Evolutionary conservation across 2,888 invertebrate genomes (phyloP), one percentile per base, ranked within the genome.

Genomic region (Eristalinus sepulchralis): DNA sequence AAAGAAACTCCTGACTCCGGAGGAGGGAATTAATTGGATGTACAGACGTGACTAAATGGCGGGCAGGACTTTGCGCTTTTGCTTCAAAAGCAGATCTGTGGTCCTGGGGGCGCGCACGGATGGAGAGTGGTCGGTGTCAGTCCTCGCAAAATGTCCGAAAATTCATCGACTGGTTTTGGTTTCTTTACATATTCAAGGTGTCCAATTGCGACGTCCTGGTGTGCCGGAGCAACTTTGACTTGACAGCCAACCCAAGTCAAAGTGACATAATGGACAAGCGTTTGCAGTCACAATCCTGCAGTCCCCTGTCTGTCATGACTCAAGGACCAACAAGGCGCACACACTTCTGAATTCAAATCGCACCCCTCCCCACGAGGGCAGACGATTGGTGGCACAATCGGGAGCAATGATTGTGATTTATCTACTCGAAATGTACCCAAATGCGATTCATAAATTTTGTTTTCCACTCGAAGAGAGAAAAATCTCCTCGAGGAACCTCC

Each of bases 331-430:
- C 17, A n/a, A n/a, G n/a, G 39, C n/a, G n/a, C n/a, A 17, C 39
- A 47, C 39, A 47, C 39, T 47, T n/a, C n/a, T 47, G 39, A 17
- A 47, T 17, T 47, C 39, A 17, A n/a, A 47, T 47, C 27, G 5
- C 27, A 55, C 10, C 10, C 33, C 39, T 39, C 22, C 24, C 20
- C 47, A n/a, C 59, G 27, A 27, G 27, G 5, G 27, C 66, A 80
- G 75, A 62, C 70, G 75, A 75, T 83, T 83, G 47, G 64, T 71
- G 53, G 66, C 31, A 60, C 73, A 75, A 66, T 59, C 63, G 64
- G 64, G 68, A 83, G 83, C 63, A 83, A 80, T 75, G 80, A 80
- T 81, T 84, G 73, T 82, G 85, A 85, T 82, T 82, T 82, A 82
- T 85, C 77, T 73, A 36, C 59, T 62, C 70, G 39, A 62, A 84